phyloP scores from a whole-genome alignment of 2,888 invertebrate species.

The Parnassius apollo region DNA sequence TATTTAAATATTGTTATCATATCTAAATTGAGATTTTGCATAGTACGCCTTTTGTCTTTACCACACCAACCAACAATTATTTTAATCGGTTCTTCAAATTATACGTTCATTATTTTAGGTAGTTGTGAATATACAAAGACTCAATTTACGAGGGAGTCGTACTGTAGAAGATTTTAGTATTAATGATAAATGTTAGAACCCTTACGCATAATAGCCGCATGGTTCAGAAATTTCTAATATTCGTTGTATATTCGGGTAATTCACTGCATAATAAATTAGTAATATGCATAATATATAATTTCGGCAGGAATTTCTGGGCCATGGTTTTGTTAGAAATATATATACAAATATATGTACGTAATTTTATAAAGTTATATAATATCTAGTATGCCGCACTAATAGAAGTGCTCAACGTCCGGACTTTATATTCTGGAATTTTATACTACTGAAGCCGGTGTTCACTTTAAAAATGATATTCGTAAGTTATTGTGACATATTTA shows the following conservation, averaged over 20 bases:
- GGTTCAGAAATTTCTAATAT: slow-evolving; percentile 22
- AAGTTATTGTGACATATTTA: slow-evolving; percentile 11
- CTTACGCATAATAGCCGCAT: slow-evolving; percentile 22
- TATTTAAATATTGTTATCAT: too few relatives aligned
- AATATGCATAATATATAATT: slow-evolving; percentile 20
- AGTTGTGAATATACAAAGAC: slow-evolving; percentile 8
- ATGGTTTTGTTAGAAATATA: slow-evolving; percentile 15
- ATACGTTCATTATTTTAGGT: slow-evolving; percentile 5
- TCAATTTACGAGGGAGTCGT: slow-evolving; percentile 18
- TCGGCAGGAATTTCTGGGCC: slow-evolving; percentile 21
- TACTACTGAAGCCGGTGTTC: slow-evolving; percentile 14
- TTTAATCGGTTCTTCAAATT: slow-evolving; percentile 3
- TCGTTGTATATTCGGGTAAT: slow-evolving; percentile 7
- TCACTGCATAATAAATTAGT: slow-evolving; percentile 17
- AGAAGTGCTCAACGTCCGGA: slow-evolving; percentile 7
- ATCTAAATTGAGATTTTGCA: too few relatives aligned
- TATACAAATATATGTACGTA: slow-evolving; percentile 21
- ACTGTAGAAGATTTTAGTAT: slow-evolving; percentile 18
- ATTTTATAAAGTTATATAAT: slow-evolving; percentile 14
- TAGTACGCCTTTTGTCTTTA: too few relatives aligned
- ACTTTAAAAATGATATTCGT: slow-evolving; percentile 4
- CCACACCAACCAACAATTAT: slow-evolving; percentile 1
- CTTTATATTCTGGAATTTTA: slow-evolving; percentile 1
- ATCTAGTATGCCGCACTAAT: slow-evolving; percentile 6
- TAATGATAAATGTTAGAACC: slow-evolving; percentile 22